phyloP scores from a whole-genome alignment of 2,797 vertebrate genomes.

The Phataginus tetradactyla region DNA sequence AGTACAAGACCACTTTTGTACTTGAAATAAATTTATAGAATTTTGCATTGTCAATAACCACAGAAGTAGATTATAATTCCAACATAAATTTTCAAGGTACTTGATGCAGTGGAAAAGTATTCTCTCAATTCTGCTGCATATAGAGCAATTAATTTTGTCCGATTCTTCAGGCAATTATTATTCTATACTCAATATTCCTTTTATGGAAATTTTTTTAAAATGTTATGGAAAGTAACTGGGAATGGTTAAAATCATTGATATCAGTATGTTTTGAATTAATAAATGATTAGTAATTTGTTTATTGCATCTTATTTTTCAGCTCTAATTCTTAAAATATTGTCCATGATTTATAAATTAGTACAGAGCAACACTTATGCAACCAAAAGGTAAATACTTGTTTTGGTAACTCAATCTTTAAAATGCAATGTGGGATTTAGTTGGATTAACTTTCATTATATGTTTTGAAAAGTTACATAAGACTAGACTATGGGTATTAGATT shows the following conservation, averaged over 20 bases:
- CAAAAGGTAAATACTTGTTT: constrained; percentile 91
- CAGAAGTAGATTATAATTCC: constrained; percentile 29
- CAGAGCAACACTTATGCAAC: constrained; percentile 96
- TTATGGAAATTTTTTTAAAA: constrained; percentile 62
- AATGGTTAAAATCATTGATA: constrained; percentile 10
- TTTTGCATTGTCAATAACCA: constrained; percentile 60
- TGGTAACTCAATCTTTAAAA: constrained; percentile 38
- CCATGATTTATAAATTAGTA: constrained; percentile 94
- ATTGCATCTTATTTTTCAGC: constrained; percentile 88
- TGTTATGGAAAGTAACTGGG: background rate
- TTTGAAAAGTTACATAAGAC: constrained; percentile 2
- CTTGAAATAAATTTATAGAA: constrained; percentile 49
- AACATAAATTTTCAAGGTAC: background rate
- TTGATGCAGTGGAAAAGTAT: background rate
- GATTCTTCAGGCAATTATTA: background rate
- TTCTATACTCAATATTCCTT: background rate
- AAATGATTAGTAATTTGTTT: constrained; percentile 49
- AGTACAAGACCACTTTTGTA: background rate
- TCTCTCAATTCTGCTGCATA: background rate
- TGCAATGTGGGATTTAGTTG: background rate
- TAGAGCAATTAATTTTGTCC: constrained; percentile 15
- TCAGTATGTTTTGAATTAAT: constrained; percentile 24
- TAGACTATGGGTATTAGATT: background rate
- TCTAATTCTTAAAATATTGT: constrained; percentile 93
- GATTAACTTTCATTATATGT: background rate